These are phyloP conservation scores for Sciurus vulgaris DNA, from an alignment of 2,797 vertebrate genomes.

Conservation along the genomic window DNA sequence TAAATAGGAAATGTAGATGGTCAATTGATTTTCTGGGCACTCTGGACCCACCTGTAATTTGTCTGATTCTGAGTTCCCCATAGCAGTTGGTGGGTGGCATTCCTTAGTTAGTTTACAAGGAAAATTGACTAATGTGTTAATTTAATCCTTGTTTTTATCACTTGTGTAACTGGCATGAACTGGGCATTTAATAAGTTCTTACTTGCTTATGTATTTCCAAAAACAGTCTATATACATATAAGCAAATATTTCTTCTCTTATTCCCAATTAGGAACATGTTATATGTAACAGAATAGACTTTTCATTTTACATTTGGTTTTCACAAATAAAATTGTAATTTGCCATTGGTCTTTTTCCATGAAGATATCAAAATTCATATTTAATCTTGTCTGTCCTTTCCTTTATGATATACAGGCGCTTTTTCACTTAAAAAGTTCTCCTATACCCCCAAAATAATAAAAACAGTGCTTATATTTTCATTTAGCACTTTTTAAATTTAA, in stretches of 20 bases:
- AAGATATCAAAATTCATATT: constrained; percentile 52
- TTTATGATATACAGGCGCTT: constrained; percentile 9
- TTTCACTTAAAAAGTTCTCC: background rate
- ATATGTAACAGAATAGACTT: background rate
- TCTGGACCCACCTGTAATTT: background rate
- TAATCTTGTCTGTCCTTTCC: constrained; percentile 40
- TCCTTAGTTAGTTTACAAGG: background rate
- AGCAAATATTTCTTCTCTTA: background rate
- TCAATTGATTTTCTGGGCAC: background rate
- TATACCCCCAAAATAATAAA: background rate
- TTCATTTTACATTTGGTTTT: constrained; percentile 48
- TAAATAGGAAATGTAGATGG: background rate
- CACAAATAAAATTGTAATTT: constrained; percentile 5
- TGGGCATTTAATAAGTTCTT: constrained; percentile 47
- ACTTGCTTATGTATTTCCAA: constrained; percentile 14
- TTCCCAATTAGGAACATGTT: background rate
- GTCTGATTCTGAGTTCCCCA: background rate
- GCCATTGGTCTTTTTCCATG: constrained; percentile 32
- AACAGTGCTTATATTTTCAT: background rate
- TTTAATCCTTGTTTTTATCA: constrained; percentile 31
- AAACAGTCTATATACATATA: background rate
- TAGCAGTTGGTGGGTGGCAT: background rate
- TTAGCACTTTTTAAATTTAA: background rate
- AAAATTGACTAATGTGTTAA: background rate
- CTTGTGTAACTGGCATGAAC: background rate